These are phyloP conservation scores for Dromiciops gliroides DNA, from an alignment of 2,113 vertebrate genomes.

Conservation along the genomic window DNA sequence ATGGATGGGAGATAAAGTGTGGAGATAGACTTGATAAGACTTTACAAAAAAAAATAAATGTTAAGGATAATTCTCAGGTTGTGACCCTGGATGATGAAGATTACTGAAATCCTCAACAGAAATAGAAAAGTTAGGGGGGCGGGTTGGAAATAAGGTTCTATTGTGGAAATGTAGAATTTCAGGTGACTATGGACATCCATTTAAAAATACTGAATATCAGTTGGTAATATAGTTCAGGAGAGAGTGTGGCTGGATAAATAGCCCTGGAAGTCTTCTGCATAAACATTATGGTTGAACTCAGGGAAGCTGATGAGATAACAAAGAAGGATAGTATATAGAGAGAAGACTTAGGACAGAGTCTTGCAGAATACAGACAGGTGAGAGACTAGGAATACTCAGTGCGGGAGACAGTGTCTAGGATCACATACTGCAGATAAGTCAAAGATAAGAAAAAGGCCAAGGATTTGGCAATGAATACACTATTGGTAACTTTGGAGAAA, in stretches of 20 bases:
- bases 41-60: too few relatives aligned
- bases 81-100: too few relatives aligned
- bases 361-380: neutral
- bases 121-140: too few relatives aligned
- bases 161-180: too few relatives aligned
- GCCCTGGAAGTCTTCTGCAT: neutral
- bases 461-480: neutral
- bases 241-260: neutral
- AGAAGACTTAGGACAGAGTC: neutral
- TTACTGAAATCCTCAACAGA: too few relatives aligned
- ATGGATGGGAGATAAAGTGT: too few relatives aligned
- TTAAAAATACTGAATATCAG: neutral
- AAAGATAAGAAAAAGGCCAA: neutral
- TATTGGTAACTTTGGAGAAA: neutral
- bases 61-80: too few relatives aligned
- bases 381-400: neutral
- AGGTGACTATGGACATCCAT: neutral
- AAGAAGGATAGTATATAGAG: neutral
- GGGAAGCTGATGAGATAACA: neutral
- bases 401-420: neutral
- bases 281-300: neutral
- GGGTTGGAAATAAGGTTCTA: too few relatives aligned
- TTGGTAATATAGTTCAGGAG: neutral
- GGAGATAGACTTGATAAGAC: too few relatives aligned
- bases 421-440: neutral